Base-by-base conservation (phyloP, 2,888 invertebrate species). In the Trichogramma evanescens region DNA sequence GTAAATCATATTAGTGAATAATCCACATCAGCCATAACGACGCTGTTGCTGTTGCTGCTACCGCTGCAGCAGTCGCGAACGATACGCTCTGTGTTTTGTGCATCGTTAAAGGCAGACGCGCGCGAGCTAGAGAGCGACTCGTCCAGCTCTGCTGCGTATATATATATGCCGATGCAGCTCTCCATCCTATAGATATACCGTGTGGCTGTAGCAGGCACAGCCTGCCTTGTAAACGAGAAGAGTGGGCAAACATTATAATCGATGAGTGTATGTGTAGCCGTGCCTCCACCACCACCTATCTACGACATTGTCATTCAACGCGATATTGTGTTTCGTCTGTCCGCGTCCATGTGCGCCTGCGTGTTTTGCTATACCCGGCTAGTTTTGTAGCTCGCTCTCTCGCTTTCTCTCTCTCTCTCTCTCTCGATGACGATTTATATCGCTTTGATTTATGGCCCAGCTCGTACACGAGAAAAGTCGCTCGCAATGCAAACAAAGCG, bases 1-100 rank as follows among this genome's bases (percentile, higher is more conserved):
- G 75, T 77, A 76, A 76, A 77, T 77, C 77, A 77, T 77, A 77
- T 77, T 77, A 77, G 77, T 76, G 76, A 77, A 77, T 77, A 77
- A 77, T 77, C 77, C 76, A 73, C 76, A 74, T 76, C 76, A 77
- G 26, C 74, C 73, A 73, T 74, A 75, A 74, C 75, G 62, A 64
- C 61, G 72, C 70, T 46, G 65, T 45, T 8, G n/a, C 9, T 10
- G 50, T 6, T 10, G 10, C 53, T 26, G 26, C 26, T 26, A 26
- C 5, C 26, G 9, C 3, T n/a, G 40, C 50, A 48, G 9, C 56
- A 60, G 52, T 57, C 50, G 57, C 55, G 42, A 63, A 60, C 59
- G 59, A 58, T 60, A 46, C 54, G 51, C 56, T 10, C 42, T 45
- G 52, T 56, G 56, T 61, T 63, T 61, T 63, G 58, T 56, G 26